These are phyloP conservation scores for Hycleus phaleratus DNA, from an alignment of 1,140 invertebrate genomes.

Conservation along the genomic window DNA sequence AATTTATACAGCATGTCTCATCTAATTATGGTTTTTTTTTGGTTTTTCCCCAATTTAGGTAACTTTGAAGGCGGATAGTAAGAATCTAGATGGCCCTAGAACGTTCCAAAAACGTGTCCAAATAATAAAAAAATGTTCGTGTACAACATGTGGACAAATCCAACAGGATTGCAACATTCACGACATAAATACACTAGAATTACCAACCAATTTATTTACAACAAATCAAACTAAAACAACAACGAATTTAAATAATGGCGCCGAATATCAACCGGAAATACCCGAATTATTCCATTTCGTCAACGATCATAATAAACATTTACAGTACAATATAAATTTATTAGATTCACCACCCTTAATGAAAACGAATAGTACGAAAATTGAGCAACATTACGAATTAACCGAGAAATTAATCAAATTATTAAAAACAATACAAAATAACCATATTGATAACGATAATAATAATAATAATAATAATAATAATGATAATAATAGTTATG, in stretches of 20 bases:
- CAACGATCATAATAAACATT: conserved; percentile 7
- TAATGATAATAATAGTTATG: conserved; percentile 16
- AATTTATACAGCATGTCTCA: too few relatives aligned
- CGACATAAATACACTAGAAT: conserved; percentile 31
- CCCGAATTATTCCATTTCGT: conserved; percentile 24
- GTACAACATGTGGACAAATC: conserved; percentile 46
- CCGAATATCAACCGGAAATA: conserved; percentile 10
- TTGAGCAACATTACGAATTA: conserved; percentile 14
- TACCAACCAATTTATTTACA: conserved; percentile 29
- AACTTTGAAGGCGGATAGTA: conserved; percentile 47
- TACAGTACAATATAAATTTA: too few relatives aligned
- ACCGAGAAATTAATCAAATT: conserved; percentile 23
- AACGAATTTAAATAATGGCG: not conserved
- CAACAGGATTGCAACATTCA: conserved; percentile 31
- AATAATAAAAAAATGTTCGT: conserved; percentile 57
- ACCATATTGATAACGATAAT: not conserved
- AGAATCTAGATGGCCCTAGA: conserved; percentile 46
- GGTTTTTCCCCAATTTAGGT: conserved; percentile 47
- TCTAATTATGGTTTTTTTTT: too few relatives aligned
- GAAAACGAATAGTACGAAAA: conserved; percentile 3
- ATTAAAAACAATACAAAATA: conserved; percentile 21
- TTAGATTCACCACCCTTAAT: not conserved
- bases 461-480: conserved; percentile 14
- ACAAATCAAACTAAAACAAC: not conserved
- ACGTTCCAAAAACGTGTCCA: conserved; percentile 54